Conservation (phyloP, 2,113 vertebrate genomes). For the Phylloscopus trochilus region DNA sequence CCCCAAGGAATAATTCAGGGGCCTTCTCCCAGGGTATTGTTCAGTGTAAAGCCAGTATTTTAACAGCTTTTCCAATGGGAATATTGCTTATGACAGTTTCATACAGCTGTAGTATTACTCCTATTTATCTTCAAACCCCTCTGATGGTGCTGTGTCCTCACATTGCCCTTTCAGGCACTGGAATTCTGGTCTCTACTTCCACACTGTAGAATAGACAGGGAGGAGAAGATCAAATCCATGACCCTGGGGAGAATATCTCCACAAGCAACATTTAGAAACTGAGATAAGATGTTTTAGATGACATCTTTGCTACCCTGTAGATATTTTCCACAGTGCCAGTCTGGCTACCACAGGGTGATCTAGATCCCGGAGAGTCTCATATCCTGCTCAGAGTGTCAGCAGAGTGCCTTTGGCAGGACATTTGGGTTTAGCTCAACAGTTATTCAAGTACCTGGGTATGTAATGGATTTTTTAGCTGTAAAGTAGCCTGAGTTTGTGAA, state of each 20-base stretch:
- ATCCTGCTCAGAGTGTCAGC: background rate
- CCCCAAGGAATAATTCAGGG: conserved; percentile 56
- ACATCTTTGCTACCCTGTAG: background rate
- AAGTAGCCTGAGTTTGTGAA: background rate
- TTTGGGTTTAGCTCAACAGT: background rate
- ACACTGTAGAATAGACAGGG: background rate
- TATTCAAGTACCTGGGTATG: background rate
- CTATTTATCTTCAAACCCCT: conserved; percentile 61
- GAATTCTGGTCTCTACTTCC: background rate
- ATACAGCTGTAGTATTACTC: conserved; percentile 52
- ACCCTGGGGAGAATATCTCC: background rate
- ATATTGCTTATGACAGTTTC: conserved; percentile 66
- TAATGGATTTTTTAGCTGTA: background rate
- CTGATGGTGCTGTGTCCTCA: background rate
- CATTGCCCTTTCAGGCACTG: background rate
- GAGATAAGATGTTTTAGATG: background rate
- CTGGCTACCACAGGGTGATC: background rate
- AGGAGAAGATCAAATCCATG: background rate
- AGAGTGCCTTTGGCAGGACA: background rate
- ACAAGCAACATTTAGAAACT: background rate
- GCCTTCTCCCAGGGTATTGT: conserved; percentile 29
- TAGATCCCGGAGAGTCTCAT: background rate
- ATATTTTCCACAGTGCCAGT: background rate
- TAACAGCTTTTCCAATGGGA: conserved; percentile 36
- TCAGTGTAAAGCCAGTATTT: conserved; percentile 53